These are phyloP conservation scores for Chloroclysta siterata DNA, from an alignment of 2,888 invertebrate genomes.

Conservation along the genomic window DNA sequence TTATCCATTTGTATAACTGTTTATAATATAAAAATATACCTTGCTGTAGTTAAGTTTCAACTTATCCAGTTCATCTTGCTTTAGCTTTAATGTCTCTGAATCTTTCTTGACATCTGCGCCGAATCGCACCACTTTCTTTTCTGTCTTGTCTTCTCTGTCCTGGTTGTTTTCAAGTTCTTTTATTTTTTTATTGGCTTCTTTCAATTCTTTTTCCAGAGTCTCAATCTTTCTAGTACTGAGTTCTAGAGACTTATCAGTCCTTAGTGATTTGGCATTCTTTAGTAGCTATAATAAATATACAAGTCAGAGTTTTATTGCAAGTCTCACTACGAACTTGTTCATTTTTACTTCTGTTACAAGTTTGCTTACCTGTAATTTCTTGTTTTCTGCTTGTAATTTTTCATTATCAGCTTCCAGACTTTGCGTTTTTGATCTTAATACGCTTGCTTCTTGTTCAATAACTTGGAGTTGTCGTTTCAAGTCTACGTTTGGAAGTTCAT, in stretches of 20 bases:
- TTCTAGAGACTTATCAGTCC: conserved; percentile 83
- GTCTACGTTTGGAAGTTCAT: conserved; percentile 87
- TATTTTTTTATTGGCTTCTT: conserved; percentile 84
- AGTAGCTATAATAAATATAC: conserved; percentile 69
- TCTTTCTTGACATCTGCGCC: conserved; percentile 75
- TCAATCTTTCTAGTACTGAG: conserved; percentile 86
- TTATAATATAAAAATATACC: conserved; percentile 47
- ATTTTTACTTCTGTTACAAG: neutral
- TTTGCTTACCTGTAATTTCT: conserved; percentile 84
- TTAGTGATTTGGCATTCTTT: conserved; percentile 81
- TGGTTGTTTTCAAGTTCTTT: conserved; percentile 80
- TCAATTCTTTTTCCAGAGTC: conserved; percentile 86
- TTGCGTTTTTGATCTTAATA: conserved; percentile 88
- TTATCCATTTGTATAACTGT: neutral
- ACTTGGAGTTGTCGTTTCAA: conserved; percentile 90
- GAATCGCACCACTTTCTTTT: conserved; percentile 78
- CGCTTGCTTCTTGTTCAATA: conserved; percentile 90
- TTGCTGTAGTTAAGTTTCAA: conserved; percentile 81
- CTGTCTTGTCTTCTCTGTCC: conserved; percentile 78
- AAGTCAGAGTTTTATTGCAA: neutral
- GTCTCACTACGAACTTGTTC: neutral
- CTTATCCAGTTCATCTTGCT: conserved; percentile 83
- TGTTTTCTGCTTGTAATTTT: conserved; percentile 89
- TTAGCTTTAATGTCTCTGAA: conserved; percentile 69
- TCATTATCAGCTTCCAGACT: conserved; percentile 91